Evolutionary conservation across 2,888 invertebrate genomes (phyloP), one percentile per base, ranked within the genome.

Genomic region (Cephus runcator): DNA sequence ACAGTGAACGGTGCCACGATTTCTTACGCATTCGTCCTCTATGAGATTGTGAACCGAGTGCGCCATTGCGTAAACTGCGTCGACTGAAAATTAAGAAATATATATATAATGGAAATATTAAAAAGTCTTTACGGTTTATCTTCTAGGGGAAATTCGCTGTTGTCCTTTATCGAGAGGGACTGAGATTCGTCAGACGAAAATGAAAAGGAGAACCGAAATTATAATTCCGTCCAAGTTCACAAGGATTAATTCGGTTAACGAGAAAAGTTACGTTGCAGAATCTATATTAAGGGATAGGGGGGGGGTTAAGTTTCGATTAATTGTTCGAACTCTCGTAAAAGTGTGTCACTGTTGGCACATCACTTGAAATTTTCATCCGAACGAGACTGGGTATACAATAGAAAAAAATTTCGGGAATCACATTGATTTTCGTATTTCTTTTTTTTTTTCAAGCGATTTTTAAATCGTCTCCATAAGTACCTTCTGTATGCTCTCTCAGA

Each of bases 21-120:
- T 89, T 34, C 83, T 83, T 56, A 91, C 89, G 88, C 96, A 96
- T 75, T 93, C 90, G 82, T 95, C 94, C 34, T 91, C 91, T 76
- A 95, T 93, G 86, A 95, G 92, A 80, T 93, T 93, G 87, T 96
- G 94, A 33, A 96, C 92, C 0, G 95, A 95, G 87, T 95, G 93
- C 1, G 96, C 96, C 89, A 96, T 94, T 0, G 96, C 95, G 86
- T 95, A 95, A 1, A 96, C 96, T 0, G 96, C 96, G 90, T 96
- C 96, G 78, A 95, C 95, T 92, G 91, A 15, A 88, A 88, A 80
- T 81, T 80, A 83, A 79, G 12, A 82, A 78, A 36, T 36, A 0
- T 3, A 35, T 12, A 15, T 36, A 15, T 15, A 36, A 36, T 15
- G 15, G 4, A 76, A 83, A 74, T 12, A 75, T 4, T 31, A 4